Evolutionary conservation across 37 sponge, comb jelly and placozoan genomes (phyloP), one percentile per base, ranked within the genome.

Genomic region (Theonella swinhoei): DNA sequence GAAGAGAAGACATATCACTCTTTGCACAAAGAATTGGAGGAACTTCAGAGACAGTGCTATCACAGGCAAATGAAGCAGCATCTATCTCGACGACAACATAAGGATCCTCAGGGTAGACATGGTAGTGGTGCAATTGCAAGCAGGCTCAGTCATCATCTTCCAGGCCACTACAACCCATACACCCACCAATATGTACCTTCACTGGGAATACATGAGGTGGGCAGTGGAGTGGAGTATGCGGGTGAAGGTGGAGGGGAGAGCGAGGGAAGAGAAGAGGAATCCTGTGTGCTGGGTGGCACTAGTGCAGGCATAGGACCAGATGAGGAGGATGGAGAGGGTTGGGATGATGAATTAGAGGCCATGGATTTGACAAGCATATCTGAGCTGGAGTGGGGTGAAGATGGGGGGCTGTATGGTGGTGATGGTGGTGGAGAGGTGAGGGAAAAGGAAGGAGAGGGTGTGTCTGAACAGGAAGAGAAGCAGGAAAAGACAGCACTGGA

Each of bases 1-100:
- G 78, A 72, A 38, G 94, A 93, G 61, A 66, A 32, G 40, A 35
- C 22, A n/a, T 93, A 83, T 31, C 36, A 79, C n/a, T 20, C 25
- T 0, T 63, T 89, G 25, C 73, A 40, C 24, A 42, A 83, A 62
- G 80, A 93, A 75, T 62, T 89, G 41, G 87, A 89, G 33, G 64
- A 72, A 23, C 83, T 93, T 9, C 94, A 93, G 42, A 29, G 63
- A 33, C 70, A 73, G 19, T 83, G 75, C 85, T 93, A 93, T 72
- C 67, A 72, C 61, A 68, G 80, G 19, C 83, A 83, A 62, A 81
- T 86, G 87, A 81, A 62, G 67, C 76, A 81, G 34, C 77, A 78
- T 17, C n/a, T 75, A 0, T 26, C 35, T 81, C 28, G 31, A 19
- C n/a, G n/a, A n/a, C 2, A 63, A 37, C 31, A 31, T 24, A 17